Base-by-base conservation (phyloP, 2,888 invertebrate genomes). In the Volucella inanis region DNA sequence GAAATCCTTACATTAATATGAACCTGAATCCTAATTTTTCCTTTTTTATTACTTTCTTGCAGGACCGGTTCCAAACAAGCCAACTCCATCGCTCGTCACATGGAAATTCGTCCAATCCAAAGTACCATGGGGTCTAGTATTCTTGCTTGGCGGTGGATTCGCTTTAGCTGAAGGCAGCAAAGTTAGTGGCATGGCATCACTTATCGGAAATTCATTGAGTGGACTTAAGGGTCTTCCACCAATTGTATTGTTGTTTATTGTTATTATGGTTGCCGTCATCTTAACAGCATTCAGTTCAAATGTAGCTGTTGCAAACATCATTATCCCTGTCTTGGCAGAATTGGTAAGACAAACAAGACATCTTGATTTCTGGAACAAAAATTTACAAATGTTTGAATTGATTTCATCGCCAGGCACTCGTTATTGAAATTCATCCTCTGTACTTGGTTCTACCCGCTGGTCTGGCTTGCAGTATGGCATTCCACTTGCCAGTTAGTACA, bases 401-500 rank as follows among this genome's bases (percentile, higher is more conserved):
- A 22, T 65, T 49, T 59, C 74, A 54, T 49, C 87, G 88, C 71
- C 83, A 97, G 97, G 94, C 96, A 0, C 92, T 95, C 12, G 94
- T 94, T 0, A 93, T 96, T 71, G 91, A 93, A 88, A 93, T 97
- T 74, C 97, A 98, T 92, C 98, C 98, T 0, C 93, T 98, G 77
- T 97, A 96, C 92, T 93, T 98, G 90, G 97, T 98, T 95, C 93
- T 98, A 88, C 98, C 98, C 0, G 97, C 97, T 0, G 94, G 98
- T 0, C 93, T 98, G 31, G 96, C 97, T 22, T 97, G 97, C 90
- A 98, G 98, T 70, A 97, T 97, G 93, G 97, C 97, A 9, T 97
- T 98, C 94, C 97, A 97, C 94, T 94, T 98, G 91, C 98, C 98
- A 0, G 98, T 98, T 12, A 98, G 98, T 61, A 98, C 98, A 0